phyloP scores from a whole-genome alignment of 2,888 invertebrate genomes.

The Diaprepes abbreviatus region DNA sequence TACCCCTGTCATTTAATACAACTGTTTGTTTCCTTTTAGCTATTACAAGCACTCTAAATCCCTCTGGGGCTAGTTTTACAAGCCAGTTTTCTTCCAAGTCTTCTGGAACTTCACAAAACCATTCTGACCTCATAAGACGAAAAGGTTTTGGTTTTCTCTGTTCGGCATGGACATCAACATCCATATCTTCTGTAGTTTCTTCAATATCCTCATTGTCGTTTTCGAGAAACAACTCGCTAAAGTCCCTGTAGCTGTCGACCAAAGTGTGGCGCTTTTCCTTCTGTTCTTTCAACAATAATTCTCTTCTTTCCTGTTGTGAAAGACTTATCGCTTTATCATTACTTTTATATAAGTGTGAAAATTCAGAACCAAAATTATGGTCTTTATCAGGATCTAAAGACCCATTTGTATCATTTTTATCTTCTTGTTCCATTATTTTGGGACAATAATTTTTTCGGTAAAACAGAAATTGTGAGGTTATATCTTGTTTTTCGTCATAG shows the following conservation, averaged over 20 bases:
- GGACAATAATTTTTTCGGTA: not conserved
- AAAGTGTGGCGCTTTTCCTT: constrained; percentile 70
- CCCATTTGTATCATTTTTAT: not conserved
- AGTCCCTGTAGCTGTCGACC: constrained; percentile 70
- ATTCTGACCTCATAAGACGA: constrained; percentile 89
- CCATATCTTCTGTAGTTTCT: constrained; percentile 35
- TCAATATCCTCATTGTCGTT: constrained; percentile 54
- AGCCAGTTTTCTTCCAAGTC: constrained; percentile 81
- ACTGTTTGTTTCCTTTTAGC: constrained; percentile 70
- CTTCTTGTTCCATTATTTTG: not conserved
- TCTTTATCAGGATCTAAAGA: not conserved
- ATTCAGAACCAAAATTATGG: constrained; percentile 27
- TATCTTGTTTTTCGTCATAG: too few relatives aligned
- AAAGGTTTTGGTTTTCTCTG: constrained; percentile 23
- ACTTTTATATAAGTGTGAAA: constrained; percentile 54
- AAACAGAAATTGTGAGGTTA: not conserved
- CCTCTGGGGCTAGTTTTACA: constrained; percentile 86
- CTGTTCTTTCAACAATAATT: constrained; percentile 71
- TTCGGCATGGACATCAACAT: constrained; percentile 17
- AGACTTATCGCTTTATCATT: constrained; percentile 39
- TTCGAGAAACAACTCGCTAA: constrained; percentile 67
- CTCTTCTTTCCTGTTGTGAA: constrained; percentile 67
- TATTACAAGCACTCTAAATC: constrained; percentile 85
- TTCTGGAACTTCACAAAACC: constrained; percentile 89
- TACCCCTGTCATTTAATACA: constrained; percentile 49